Evolutionary conservation across 2,797 vertebrate genomes (phyloP).

Genomic region (Hydrophis major): DNA sequence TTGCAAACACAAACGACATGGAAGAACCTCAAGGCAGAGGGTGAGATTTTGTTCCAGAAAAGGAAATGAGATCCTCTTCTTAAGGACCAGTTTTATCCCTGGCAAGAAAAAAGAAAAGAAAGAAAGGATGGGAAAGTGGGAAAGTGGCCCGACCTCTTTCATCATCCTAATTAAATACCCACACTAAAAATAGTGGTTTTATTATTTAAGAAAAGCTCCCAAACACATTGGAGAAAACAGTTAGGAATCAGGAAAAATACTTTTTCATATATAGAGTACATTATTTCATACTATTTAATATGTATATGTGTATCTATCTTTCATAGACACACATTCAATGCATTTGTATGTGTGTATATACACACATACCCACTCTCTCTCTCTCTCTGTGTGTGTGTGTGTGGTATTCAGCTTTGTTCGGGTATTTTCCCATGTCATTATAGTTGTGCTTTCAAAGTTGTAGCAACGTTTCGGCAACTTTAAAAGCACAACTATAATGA

Average conservation of each 20-base stretch:
- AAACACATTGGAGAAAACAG: not conserved
- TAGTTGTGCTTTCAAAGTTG: no score
- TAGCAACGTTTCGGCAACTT: no score
- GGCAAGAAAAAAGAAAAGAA: not conserved
- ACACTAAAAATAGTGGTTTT: not conserved
- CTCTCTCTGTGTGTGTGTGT: no score
- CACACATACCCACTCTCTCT: no score
- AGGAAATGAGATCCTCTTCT: not conserved
- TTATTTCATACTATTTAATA: not conserved
- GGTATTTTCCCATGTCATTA: no score
- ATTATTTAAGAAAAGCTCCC: not conserved
- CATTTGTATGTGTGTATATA: no score
- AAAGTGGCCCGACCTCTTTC: not conserved
- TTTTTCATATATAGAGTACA: not conserved
- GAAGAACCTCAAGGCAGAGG: not conserved
- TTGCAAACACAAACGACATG: not conserved
- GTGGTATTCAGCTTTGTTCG: no score
- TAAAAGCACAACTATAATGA: no score
- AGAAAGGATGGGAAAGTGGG: not conserved
- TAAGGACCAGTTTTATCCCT: not conserved
- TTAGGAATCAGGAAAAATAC: not conserved
- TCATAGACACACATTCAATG: no score
- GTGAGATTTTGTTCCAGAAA: not conserved
- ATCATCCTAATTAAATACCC: not conserved
- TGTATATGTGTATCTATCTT: no score